A percentile compares a stretch with the other conserved stretches of the same genome.
These are phyloP conservation scores for Acrobasis repandana DNA, from an alignment of 2,888 invertebrate species.

Conservation along the genomic window DNA sequence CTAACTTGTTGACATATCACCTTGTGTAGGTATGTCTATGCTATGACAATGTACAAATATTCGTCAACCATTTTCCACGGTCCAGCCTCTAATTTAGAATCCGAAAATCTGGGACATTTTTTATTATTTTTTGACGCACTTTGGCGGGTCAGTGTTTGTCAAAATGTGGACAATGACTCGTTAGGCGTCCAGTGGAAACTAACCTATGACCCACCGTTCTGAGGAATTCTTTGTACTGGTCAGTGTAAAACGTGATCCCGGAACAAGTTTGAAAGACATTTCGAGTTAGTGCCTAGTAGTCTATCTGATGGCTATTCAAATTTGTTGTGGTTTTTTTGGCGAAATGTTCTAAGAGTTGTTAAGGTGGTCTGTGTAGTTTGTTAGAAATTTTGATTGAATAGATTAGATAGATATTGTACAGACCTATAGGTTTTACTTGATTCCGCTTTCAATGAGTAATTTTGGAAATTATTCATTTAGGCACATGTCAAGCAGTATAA, in stretches of 20 bases:
- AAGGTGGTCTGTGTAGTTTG: too few species aligned
- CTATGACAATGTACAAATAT: not conserved
- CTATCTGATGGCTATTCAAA: not conserved
- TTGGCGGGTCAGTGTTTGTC: conserved; percentile 33
- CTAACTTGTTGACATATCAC: too few species aligned
- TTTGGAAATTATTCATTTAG: too few species aligned
- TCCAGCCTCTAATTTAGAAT: not conserved
- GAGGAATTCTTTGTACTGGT: conserved; percentile 42
- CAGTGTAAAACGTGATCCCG: conserved; percentile 24
- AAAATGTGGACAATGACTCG: conserved; percentile 60
- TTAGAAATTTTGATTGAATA: too few species aligned
- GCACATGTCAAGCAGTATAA: too few species aligned
- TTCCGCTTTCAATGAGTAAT: too few species aligned
- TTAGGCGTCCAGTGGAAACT: conserved; percentile 43
- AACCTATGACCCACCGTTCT: conserved; percentile 50
- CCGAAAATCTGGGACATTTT: conserved; percentile 20
- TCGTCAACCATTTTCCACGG: not conserved
- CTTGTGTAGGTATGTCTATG: too few species aligned
- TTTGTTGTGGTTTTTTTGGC: not conserved
- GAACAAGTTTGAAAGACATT: conserved; percentile 23
- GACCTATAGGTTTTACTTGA: too few species aligned
- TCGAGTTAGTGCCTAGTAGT: conserved; percentile 10
- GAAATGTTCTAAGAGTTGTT: not conserved
- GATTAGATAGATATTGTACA: too few species aligned
- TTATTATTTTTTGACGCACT: conserved; percentile 20